Evolutionary conservation across 2,888 invertebrate genomes (phyloP), one percentile per base, ranked within the genome.

Genomic region (Eupithecia subfuscata): DNA sequence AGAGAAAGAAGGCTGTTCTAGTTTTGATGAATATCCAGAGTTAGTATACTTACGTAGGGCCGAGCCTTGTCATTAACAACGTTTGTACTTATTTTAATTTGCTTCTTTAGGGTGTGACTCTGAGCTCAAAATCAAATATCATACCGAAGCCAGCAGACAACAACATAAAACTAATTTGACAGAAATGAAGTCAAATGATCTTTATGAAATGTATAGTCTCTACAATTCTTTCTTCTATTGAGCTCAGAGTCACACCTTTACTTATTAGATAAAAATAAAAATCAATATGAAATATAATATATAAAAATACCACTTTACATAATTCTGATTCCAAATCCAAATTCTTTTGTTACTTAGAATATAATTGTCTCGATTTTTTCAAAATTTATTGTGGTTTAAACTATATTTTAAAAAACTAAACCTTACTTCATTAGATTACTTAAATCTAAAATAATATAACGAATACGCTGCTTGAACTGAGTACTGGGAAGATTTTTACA

Each of bases 21-120:
- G 85, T 75, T 88, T 86, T 80, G 75, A 84, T 83, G 88, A 89
- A 89, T 88, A 80, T 82, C 85, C 87, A 81, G 77, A 85, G 86
- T 91, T 89, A 91, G 90, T 91, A 89, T 87, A 89, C 88, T 86
- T 84, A 86, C 84, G 84, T 84, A 84, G 91, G 91, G 91, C 90
- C 90, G 90, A 91, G 92, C 89, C 89, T 84, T 83, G 25, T 60
- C 60, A 25, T 87, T 86, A 89, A 74, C 75, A 72, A 91, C 87
- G 89, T 94, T 94, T 94, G 94, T 94, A 94, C 94, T 94, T 91
- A 91, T 87, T 84, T 87, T 86, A 88, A 89, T 85, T 89, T 85
- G 84, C 87, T 84, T 88, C 83, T 85, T 12, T 84, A 88, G 83
- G 18, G 25, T 25, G n/a, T 25, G 18, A 40, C 22, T 45, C 43